phyloP scores from a whole-genome alignment of 2,113 vertebrate species.

The Centropus bengalensis region DNA sequence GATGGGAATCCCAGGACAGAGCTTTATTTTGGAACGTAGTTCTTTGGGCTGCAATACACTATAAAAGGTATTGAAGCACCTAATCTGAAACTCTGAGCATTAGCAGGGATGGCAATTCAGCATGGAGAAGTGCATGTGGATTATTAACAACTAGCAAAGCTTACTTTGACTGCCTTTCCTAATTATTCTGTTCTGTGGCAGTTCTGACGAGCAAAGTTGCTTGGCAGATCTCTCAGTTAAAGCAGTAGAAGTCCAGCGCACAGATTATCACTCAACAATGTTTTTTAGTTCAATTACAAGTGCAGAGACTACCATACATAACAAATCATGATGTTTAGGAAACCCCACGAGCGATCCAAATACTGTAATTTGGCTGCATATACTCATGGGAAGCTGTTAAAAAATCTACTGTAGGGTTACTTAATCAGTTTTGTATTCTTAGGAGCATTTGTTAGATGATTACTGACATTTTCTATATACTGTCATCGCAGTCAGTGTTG shows the following conservation, averaged over 20 bases:
- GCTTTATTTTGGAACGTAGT: background rate
- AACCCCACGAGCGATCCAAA: background rate
- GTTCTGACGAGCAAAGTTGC: background rate
- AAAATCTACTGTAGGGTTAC: constrained; percentile 19
- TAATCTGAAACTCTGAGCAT: background rate
- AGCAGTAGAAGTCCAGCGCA: background rate
- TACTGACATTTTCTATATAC: constrained; percentile 51
- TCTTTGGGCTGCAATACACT: background rate
- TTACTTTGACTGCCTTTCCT: background rate
- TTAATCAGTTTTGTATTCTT: constrained; percentile 56
- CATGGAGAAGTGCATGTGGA: background rate
- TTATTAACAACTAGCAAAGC: background rate
- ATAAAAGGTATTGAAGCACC: background rate
- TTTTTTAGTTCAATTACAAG: background rate
- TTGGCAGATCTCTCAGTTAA: background rate
- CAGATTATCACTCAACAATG: background rate
- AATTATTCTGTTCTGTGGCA: background rate
- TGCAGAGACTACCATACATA: background rate
- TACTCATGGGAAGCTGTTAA: constrained; percentile 3
- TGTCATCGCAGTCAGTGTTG: constrained; percentile 45
- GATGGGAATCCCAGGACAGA: background rate
- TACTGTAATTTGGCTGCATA: constrained; percentile 24
- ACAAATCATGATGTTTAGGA: background rate
- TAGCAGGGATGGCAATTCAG: background rate
- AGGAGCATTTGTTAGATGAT: constrained; percentile 60